phyloP scores from a whole-genome alignment of 2,797 vertebrate species.

The Phrynocephalus guinanensis region DNA sequence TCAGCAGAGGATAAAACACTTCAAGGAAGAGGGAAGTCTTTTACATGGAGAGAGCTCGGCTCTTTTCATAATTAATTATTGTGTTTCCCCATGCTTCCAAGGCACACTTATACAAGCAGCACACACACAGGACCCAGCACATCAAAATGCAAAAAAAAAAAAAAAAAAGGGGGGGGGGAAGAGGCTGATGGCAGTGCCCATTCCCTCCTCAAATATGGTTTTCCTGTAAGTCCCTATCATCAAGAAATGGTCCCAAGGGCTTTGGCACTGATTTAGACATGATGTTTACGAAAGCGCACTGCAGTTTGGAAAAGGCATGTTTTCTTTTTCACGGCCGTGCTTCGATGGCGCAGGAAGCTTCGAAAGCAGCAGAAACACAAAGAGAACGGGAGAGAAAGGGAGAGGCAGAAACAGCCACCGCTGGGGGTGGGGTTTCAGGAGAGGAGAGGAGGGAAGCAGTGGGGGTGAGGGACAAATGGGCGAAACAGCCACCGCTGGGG shows the following conservation, averaged over 20 bases:
- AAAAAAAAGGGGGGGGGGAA: background rate
- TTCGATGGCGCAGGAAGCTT: constrained; percentile 14
- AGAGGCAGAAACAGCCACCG: background rate
- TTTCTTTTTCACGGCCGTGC: background rate
- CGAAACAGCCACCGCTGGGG: background rate
- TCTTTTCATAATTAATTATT: background rate
- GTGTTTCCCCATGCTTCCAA: background rate
- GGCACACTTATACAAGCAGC: background rate
- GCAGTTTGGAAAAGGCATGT: constrained; percentile 4
- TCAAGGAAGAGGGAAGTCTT: background rate
- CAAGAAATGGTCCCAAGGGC: background rate
- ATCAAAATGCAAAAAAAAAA: too few species aligned
- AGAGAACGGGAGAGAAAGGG: background rate
- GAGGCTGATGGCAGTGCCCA: background rate
- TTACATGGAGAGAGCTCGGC: background rate
- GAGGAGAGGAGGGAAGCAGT: background rate
- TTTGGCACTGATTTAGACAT: background rate
- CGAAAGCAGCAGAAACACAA: constrained; percentile 20
- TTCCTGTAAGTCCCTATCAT: background rate
- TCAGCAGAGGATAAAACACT: fast-evolving
- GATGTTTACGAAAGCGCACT: background rate
- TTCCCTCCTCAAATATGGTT: background rate
- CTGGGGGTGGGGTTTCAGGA: too few species aligned
- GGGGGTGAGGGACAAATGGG: background rate
- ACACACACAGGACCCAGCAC: background rate